These are phyloP conservation scores for Callitettix versicolor DNA, from an alignment of 1,140 invertebrate species.

Conservation along the genomic window DNA sequence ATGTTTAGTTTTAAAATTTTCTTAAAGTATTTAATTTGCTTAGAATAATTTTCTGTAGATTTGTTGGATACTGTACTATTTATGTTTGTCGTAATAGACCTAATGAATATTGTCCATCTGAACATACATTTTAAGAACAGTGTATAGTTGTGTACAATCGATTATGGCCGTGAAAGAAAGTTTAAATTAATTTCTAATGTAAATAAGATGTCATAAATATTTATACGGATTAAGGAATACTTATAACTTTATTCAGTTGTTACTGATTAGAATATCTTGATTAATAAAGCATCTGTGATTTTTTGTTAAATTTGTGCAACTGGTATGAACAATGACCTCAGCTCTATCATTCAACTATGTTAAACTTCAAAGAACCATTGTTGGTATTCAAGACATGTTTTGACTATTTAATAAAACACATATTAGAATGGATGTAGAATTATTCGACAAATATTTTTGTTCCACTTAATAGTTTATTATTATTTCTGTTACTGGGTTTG, in stretches of 20 bases:
- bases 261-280: background rate
- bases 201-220: background rate
- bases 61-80: no score
- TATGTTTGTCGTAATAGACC: no score
- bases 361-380: background rate
- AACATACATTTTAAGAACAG: no score
- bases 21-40: no score
- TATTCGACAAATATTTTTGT: no score
- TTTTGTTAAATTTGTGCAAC: conserved; percentile 13
- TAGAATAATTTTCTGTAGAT: no score
- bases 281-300: conserved; percentile 2
- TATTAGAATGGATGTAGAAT: background rate
- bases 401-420: background rate
- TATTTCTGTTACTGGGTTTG: no score
- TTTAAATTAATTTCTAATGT: background rate
- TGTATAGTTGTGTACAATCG: no score
- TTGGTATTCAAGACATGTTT: conserved; percentile 3
- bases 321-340: conserved; percentile 11
- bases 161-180: no score
- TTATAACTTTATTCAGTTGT: background rate
- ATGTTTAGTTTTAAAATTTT: no score
- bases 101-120: no score
- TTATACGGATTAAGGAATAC: background rate
- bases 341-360: conserved; percentile 4
- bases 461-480: no score